Conservation (phyloP, 1,140 invertebrate genomes). For the Cryptotermes secundus region DNA sequence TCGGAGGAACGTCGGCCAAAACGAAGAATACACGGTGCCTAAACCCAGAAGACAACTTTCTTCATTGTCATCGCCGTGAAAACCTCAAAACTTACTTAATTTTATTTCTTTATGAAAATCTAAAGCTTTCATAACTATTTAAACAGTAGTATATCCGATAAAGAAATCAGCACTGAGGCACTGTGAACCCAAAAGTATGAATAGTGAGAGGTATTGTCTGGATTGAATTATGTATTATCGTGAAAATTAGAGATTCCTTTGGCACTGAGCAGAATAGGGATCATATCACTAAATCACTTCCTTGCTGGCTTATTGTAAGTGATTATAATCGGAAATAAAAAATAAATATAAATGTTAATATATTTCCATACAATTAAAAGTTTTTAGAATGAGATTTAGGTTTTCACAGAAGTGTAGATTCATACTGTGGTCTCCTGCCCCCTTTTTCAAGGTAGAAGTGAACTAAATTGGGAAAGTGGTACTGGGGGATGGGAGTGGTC, state of each 20-base stretch:
- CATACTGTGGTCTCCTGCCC: too few relatives aligned
- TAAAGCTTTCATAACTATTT: background rate
- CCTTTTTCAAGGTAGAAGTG: too few relatives aligned
- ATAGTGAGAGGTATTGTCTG: background rate
- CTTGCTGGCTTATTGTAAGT: background rate
- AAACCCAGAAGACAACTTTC: too few relatives aligned
- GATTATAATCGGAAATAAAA: background rate
- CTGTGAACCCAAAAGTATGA: background rate
- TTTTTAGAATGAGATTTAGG: too few relatives aligned
- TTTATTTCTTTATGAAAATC: background rate
- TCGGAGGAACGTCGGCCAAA: too few relatives aligned
- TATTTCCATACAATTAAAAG: background rate
- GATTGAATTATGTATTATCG: background rate
- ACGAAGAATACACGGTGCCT: too few relatives aligned
- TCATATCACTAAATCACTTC: background rate
- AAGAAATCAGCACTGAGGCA: background rate
- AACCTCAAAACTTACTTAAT: too few relatives aligned
- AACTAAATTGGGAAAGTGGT: too few relatives aligned
- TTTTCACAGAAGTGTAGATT: too few relatives aligned
- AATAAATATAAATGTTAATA: background rate
- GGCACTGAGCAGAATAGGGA: background rate
- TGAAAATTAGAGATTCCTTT: background rate
- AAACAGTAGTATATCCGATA: background rate
- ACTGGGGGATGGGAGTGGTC: too few relatives aligned
- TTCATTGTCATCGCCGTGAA: too few relatives aligned